phyloP scores from a whole-genome alignment of 2,888 invertebrate species.

The Adelognathus sp. region DNA sequence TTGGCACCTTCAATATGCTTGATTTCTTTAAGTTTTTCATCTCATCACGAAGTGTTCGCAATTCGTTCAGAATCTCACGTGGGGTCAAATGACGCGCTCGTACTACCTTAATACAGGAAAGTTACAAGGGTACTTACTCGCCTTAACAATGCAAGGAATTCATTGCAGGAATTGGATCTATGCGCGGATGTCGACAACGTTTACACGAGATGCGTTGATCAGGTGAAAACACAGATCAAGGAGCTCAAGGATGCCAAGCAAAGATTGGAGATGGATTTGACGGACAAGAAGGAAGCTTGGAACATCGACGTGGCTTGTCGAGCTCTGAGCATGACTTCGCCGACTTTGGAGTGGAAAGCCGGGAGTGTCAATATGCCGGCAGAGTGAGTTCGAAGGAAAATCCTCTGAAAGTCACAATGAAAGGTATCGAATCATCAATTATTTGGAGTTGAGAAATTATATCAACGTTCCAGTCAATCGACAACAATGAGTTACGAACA shows the following conservation, averaged over 20 bases:
- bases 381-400: constrained; percentile 76
- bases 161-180: constrained; percentile 71
- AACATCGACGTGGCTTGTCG: constrained; percentile 81
- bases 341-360: constrained; percentile 82
- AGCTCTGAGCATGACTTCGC: constrained; percentile 79
- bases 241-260: constrained; percentile 82
- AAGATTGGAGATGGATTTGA: constrained; percentile 83
- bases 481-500: constrained; percentile 83
- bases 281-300: constrained; percentile 83
- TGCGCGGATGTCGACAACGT: constrained; percentile 71
- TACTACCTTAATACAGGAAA: too few species aligned
- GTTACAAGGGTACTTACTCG: too few species aligned
- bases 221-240: constrained; percentile 76
- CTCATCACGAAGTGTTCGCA: too few species aligned
- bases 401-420: neutral
- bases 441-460: neutral
- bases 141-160: neutral
- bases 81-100: too few species aligned
- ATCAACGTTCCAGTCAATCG: constrained; percentile 79
- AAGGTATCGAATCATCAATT: neutral
- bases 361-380: constrained; percentile 83
- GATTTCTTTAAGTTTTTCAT: too few species aligned
- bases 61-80: too few species aligned
- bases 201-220: constrained; percentile 68
- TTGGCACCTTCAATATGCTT: too few species aligned